Evolutionary conservation across 2,113 vertebrate species (phyloP).

Genomic region (Beaufortia kweichowensis): DNA sequence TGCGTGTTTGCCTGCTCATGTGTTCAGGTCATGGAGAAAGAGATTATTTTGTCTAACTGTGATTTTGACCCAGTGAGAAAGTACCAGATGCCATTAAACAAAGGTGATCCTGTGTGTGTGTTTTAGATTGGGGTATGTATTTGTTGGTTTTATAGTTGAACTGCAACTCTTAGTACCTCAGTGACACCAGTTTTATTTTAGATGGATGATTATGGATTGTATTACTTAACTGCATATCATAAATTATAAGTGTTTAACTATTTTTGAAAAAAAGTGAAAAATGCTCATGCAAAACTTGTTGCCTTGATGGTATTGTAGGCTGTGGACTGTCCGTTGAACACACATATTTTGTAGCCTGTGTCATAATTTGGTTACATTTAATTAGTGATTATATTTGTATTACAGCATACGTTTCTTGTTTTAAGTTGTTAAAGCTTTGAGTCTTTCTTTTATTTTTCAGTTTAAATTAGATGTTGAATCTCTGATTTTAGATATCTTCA

Average conservation of each 20-base stretch:
- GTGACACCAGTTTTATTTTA: background rate
- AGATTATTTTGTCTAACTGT: background rate
- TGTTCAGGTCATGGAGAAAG: background rate
- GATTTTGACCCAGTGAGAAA: constrained; percentile 30
- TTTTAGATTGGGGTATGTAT: background rate
- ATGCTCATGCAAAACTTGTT: background rate
- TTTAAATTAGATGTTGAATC: too few relatives aligned
- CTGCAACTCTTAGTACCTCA: background rate
- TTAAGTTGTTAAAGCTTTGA: too few relatives aligned
- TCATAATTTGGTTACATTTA: too few relatives aligned
- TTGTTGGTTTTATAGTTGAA: background rate
- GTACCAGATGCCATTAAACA: background rate
- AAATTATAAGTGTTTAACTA: background rate
- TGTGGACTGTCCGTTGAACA: background rate
- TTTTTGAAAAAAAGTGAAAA: background rate
- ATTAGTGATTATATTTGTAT: too few relatives aligned
- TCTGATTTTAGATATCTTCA: background rate
- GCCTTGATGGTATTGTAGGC: background rate
- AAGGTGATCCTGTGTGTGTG: background rate
- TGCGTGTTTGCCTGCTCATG: constrained; percentile 30
- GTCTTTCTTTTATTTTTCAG: too few relatives aligned
- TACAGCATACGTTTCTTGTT: too few relatives aligned
- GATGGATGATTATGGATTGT: background rate
- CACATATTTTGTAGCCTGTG: too few relatives aligned
- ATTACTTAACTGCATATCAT: background rate